Evolutionary conservation across 2,888 invertebrate genomes (phyloP).

Genomic region (Anthrax anthrax): DNA sequence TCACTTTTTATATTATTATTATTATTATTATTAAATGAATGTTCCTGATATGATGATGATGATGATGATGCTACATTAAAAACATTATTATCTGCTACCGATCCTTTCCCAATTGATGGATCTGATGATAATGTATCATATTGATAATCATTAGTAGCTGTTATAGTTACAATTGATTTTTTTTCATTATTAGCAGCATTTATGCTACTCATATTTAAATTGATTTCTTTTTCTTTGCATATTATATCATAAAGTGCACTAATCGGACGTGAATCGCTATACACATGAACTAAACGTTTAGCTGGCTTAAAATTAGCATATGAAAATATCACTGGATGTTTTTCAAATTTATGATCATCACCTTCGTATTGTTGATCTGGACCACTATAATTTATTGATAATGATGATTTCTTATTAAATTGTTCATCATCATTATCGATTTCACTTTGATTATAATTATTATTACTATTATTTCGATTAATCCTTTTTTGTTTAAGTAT

Average conservation of each 20-base stretch:
- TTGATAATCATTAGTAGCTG: neutral
- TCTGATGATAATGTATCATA: neutral
- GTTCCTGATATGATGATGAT: no score
- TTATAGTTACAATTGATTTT: neutral
- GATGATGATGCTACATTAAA: neutral
- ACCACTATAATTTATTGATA: neutral
- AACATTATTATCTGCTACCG: neutral
- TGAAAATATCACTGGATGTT: conserved; percentile 12
- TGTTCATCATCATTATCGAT: no score
- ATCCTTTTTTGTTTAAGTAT: neutral
- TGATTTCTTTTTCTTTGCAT: conserved; percentile 34
- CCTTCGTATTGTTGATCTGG: neutral
- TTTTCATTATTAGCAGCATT: conserved; percentile 11
- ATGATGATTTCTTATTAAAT: no score
- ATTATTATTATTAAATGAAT: no score
- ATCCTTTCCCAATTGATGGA: neutral
- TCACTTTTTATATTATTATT: no score
- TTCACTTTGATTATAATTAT: no score
- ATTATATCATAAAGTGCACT: conserved; percentile 35
- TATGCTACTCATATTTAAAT: conserved; percentile 9
- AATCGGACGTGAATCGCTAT: conserved; percentile 31
- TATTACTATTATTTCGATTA: no score
- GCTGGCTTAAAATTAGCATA: conserved; percentile 11
- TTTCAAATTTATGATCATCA: conserved; percentile 4
- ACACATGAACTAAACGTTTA: conserved; percentile 29